These are phyloP conservation scores for Gadus chalcogrammus DNA, from an alignment of 2,113 vertebrate genomes.

Conservation along the genomic window DNA sequence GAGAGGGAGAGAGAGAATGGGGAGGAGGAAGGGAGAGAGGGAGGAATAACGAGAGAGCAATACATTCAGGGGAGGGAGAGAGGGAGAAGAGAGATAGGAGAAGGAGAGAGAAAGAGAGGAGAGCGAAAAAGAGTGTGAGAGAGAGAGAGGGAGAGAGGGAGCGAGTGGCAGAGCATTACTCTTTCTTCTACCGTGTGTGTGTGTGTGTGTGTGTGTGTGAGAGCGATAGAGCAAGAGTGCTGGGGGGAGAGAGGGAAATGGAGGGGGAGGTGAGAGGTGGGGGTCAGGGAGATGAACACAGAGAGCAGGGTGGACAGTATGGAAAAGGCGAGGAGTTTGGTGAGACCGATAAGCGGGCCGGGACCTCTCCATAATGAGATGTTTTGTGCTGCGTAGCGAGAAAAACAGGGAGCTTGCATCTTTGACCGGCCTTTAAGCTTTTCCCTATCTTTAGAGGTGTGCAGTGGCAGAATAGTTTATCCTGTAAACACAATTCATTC, in stretches of 20 bases:
- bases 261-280: not conserved
- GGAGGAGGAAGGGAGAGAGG: not conserved
- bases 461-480: not conserved
- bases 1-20: constrained; percentile 1
- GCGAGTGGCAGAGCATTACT: no score
- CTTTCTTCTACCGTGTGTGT: no score
- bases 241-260: no score
- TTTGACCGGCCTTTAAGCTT: not conserved
- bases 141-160: no score
- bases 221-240: no score
- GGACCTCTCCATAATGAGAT: constrained; percentile 45
- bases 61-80: no score
- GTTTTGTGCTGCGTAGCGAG: not conserved
- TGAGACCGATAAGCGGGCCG: constrained; percentile 42
- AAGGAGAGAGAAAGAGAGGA: not conserved
- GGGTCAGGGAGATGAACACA: constrained; percentile 12
- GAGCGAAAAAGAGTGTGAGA: no score
- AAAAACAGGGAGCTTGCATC: not conserved
- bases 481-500: constrained; percentile 14
- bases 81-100: not conserved
- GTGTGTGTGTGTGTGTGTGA: no score
- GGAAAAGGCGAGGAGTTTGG: constrained; percentile 25
- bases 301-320: constrained; percentile 20
- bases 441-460: not conserved
- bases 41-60: no score